These are phyloP conservation scores for Cerastis rubricosa DNA, from an alignment of 2,888 invertebrate species.

Conservation along the genomic window DNA sequence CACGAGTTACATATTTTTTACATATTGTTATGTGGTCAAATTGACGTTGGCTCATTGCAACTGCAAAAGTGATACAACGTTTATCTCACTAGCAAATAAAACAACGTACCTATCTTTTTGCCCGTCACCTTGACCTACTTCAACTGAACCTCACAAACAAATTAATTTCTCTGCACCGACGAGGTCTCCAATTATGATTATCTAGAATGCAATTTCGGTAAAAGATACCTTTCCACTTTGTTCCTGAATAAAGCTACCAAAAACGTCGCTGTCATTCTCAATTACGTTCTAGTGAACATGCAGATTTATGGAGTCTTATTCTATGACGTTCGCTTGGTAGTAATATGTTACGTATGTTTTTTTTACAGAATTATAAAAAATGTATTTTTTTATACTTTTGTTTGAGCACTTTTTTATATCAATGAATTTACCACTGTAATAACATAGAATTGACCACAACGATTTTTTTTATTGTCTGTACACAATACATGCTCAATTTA, in stretches of 20 bases:
- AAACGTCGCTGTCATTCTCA: constrained; percentile 21
- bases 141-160: constrained; percentile 1
- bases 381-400: not conserved
- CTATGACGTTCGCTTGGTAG: not conserved
- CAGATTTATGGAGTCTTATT: constrained; percentile 10
- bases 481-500: not conserved
- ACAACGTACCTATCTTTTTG: not conserved
- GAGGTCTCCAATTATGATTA: constrained; percentile 32
- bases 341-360: not conserved
- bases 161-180: constrained; percentile 24
- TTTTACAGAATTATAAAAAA: not conserved
- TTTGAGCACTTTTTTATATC: too few species aligned
- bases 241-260: not conserved
- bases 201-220: constrained; percentile 22
- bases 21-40: too few species aligned
- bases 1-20: not conserved
- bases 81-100: not conserved
- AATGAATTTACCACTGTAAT: not conserved
- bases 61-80: not conserved
- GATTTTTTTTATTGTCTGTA: not conserved
- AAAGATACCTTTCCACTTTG: constrained; percentile 18
- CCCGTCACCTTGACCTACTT: not conserved
- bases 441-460: not conserved
- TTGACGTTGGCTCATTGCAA: not conserved
- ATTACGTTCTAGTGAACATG: constrained; percentile 17